Percentiles rank a stretch among this genome's conserved stretches.
Evolutionary conservation across 2,113 vertebrate genomes (phyloP).

Genomic region (Mesoclemmys tuberculata): DNA sequence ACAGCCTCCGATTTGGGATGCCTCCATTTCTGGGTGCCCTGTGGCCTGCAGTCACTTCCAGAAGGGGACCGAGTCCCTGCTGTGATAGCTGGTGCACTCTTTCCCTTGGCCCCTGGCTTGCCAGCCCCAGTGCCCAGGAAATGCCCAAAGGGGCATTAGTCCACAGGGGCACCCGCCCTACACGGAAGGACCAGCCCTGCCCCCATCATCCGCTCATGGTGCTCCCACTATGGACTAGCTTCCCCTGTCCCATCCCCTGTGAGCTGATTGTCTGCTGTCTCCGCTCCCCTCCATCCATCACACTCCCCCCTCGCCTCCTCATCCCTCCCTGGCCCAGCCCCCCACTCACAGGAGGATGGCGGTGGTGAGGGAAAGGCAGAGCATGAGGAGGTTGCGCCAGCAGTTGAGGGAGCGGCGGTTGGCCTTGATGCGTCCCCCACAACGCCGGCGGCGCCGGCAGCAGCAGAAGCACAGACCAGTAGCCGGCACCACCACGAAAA

Average conservation of each 20-base stretch:
- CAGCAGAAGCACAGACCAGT: constrained; percentile 78
- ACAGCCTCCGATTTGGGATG: background rate
- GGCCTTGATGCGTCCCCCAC: constrained; percentile 68
- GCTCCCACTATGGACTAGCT: fast-evolving
- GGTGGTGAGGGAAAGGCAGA: constrained; percentile 77
- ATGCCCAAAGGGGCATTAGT: background rate
- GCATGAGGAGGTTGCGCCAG: constrained; percentile 67
- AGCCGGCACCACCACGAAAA: constrained; percentile 74
- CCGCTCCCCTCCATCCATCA: background rate
- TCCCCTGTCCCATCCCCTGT: background rate
- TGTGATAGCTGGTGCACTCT: background rate
- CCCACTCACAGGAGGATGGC: constrained; percentile 80
- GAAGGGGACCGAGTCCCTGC: too few relatives aligned
- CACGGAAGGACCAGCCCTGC: background rate
- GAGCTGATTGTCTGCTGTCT: background rate
- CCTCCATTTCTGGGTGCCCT: background rate
- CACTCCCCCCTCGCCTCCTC: background rate
- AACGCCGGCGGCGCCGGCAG: constrained; percentile 63
- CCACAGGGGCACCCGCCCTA: background rate
- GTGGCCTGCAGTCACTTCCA: too few relatives aligned
- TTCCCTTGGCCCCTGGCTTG: background rate
- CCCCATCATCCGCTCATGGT: background rate
- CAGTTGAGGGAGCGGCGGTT: constrained; percentile 72
- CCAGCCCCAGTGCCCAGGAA: background rate
- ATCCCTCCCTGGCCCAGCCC: too few relatives aligned